Evolutionary conservation across 1,140 invertebrate genomes (phyloP).

Genomic region (Drosophila serrata): DNA sequence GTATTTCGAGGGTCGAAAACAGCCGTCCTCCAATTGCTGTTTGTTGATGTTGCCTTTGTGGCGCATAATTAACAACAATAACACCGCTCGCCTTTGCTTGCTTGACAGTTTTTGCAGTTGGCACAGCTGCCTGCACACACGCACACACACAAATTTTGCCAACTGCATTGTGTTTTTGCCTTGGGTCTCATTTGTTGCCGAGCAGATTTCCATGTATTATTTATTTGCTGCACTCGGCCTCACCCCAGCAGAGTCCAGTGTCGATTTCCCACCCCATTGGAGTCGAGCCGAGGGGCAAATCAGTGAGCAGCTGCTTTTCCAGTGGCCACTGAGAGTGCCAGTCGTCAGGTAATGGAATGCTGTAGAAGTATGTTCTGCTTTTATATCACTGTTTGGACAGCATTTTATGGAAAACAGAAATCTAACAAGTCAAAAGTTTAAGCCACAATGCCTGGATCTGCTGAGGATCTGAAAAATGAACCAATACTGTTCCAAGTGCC

Average conservation of each 20-base stretch:
- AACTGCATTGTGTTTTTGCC: constrained; percentile 28
- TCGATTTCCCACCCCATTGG: constrained; percentile 22
- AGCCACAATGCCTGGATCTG: too few relatives aligned
- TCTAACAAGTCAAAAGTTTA: background rate
- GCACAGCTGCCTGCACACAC: constrained; percentile 51
- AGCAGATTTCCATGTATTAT: constrained; percentile 54
- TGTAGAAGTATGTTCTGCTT: background rate
- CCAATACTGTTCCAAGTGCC: too few relatives aligned
- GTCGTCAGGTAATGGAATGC: constrained; percentile 38
- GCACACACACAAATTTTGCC: constrained; percentile 48
- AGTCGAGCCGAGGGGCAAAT: background rate
- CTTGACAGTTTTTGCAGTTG: constrained; percentile 65
- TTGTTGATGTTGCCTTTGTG: constrained; percentile 46
- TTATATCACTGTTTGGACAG: background rate
- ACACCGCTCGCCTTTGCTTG: constrained; percentile 55
- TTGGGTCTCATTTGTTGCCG: constrained; percentile 32
- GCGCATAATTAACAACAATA: constrained; percentile 72
- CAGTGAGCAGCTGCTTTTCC: constrained; percentile 41
- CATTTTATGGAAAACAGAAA: background rate
- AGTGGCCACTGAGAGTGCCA: constrained; percentile 12
- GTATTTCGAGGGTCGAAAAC: constrained; percentile 15
- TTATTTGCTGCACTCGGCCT: constrained; percentile 59
- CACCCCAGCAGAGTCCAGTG: constrained; percentile 21
- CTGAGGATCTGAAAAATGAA: too few relatives aligned
- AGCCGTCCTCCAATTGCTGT: background rate